Conservation (phyloP, 2,888 invertebrate genomes). For the Hedya salicella region DNA sequence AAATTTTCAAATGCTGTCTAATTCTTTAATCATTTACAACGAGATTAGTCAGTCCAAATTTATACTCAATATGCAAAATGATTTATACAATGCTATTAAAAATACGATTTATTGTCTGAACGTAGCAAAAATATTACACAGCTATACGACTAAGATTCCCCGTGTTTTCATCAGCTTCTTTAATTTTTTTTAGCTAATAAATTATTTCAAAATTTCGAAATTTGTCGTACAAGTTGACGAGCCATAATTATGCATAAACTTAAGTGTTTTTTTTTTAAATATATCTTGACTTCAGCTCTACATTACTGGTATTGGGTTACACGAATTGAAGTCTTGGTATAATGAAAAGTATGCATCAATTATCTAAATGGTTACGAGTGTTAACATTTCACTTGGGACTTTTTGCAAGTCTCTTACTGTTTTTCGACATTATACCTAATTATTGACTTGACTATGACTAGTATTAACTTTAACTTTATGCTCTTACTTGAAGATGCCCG, state of each 20-base stretch:
- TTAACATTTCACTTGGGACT: not conserved
- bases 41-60: slow-evolving; percentile 36
- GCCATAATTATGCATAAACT: too few relatives aligned
- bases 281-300: too few relatives aligned
- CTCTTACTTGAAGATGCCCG: too few relatives aligned
- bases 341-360: too few relatives aligned
- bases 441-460: not conserved
- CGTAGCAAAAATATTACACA: slow-evolving; percentile 21
- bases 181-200: not conserved
- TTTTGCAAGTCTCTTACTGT: not conserved
- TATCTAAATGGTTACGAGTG: not conserved
- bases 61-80: slow-evolving; percentile 18
- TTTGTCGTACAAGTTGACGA: too few relatives aligned
- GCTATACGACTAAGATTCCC: not conserved
- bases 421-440: too few relatives aligned
- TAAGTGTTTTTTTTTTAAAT: too few relatives aligned
- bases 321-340: too few relatives aligned
- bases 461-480: not conserved
- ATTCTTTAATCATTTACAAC: slow-evolving; percentile 19
- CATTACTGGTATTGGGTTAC: too few relatives aligned
- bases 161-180: slow-evolving; percentile 9
- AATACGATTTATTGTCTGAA: slow-evolving; percentile 35
- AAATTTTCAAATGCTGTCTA: slow-evolving; percentile 68
- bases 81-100: slow-evolving; percentile 18
- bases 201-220: not conserved